Conservation (phyloP, 2,888 invertebrate species). For the Parnassius orleans region DNA sequence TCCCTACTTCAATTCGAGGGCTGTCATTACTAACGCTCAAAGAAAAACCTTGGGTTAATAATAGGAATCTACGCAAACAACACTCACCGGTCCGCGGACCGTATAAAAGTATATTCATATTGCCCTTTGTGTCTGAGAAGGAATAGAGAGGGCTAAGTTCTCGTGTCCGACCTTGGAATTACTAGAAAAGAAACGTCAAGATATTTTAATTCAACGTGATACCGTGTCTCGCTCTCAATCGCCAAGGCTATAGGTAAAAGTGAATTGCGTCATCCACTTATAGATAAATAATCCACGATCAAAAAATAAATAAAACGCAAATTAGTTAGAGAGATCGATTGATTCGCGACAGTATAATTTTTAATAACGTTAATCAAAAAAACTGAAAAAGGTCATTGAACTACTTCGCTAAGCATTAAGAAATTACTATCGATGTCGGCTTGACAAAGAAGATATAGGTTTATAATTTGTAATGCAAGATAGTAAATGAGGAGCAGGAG, state of each 20-base stretch:
- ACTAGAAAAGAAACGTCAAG: conserved; percentile 10
- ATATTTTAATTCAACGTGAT: conserved; percentile 15
- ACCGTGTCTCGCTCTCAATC: conserved; percentile 13
- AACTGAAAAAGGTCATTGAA: conserved; percentile 48
- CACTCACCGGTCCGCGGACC: conserved; percentile 40
- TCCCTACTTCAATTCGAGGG: conserved; percentile 46
- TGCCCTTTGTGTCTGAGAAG: conserved; percentile 13
- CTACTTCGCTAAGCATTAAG: conserved; percentile 50
- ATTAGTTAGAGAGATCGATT: conserved; percentile 17
- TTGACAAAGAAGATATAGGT: conserved; percentile 35
- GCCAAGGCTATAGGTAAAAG: conserved; percentile 19
- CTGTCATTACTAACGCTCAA: conserved; percentile 55
- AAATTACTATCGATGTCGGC: conserved; percentile 58
- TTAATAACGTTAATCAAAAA: conserved; percentile 48
- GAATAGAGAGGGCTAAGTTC: conserved; percentile 6
- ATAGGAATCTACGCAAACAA: conserved; percentile 47
- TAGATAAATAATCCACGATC: conserved; percentile 3
- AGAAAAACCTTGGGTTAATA: conserved; percentile 42
- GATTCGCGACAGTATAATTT: conserved; percentile 9
- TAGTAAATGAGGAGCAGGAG: neutral
- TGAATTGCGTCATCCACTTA: conserved; percentile 10
- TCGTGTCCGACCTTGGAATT: conserved; percentile 5
- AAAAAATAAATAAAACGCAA: neutral
- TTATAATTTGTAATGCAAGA: neutral
- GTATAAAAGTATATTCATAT: conserved; percentile 8